Conservation (phyloP, 2,113 vertebrate genomes). For the Ochotona princeps region DNA sequence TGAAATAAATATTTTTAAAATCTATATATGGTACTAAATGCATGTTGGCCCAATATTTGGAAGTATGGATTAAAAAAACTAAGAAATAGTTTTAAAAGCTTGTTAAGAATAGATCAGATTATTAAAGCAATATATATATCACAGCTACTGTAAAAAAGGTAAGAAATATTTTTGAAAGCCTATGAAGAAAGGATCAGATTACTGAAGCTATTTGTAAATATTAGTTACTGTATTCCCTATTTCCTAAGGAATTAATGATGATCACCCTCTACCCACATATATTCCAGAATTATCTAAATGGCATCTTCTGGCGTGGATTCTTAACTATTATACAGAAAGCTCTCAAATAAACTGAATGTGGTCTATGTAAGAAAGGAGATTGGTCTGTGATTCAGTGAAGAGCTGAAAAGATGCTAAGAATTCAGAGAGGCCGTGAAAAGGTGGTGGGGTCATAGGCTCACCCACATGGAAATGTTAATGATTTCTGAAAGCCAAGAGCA, state of each 20-base stretch:
- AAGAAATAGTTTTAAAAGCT: neutral
- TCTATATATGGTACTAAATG: neutral
- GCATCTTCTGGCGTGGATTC: neutral
- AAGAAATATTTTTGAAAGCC: neutral
- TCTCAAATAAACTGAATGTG: conserved; percentile 45
- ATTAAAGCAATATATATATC: too few relatives aligned
- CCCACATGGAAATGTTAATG: conserved; percentile 77
- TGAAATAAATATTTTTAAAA: neutral
- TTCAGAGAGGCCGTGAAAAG: conserved; percentile 62
- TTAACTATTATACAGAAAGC: conserved; percentile 40
- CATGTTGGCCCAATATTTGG: neutral
- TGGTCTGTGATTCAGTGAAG: conserved; percentile 69
- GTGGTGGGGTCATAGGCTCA: conserved; percentile 55
- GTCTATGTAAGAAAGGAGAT: conserved; percentile 62
- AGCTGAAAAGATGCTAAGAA: conserved; percentile 59
- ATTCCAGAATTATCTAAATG: conserved; percentile 22
- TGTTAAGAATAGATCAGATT: too few relatives aligned
- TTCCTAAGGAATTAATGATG: conserved; percentile 28
- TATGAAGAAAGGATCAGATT: neutral
- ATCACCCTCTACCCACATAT: neutral
- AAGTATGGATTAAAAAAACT: neutral
- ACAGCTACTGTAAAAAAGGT: neutral
- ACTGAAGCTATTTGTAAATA: neutral
- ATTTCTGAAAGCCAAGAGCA: conserved; percentile 75
- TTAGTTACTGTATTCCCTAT: neutral